A percentile compares a stretch with the other conserved stretches of the same genome.
Evolutionary conservation across 2,888 invertebrate species (phyloP).

Genomic region (Cacoxenus indagator): DNA sequence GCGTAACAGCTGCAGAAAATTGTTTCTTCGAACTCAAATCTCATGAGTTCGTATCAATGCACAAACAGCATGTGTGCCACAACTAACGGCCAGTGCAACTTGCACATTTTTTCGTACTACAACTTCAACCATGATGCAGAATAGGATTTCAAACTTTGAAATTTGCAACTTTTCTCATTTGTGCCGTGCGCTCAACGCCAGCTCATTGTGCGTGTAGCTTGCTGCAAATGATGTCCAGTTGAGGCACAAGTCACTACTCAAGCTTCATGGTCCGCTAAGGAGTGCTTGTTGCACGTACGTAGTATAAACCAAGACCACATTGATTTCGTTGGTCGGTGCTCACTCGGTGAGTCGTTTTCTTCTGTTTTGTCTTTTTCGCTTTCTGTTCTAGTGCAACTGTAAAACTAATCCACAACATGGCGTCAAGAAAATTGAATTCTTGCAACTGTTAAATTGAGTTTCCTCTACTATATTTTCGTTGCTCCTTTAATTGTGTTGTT

Average conservation of each 20-base stretch:
- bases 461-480: too few species aligned
- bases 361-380: background rate
- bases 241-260: too few species aligned
- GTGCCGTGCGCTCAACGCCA: slow-evolving; percentile 47
- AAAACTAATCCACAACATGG: slow-evolving; percentile 64
- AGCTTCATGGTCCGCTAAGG: too few species aligned
- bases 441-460: slow-evolving; percentile 64
- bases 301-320: background rate
- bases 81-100: too few species aligned
- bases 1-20: too few species aligned
- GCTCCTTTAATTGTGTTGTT: slow-evolving; percentile 21
- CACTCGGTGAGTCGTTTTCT: background rate
- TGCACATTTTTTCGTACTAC: slow-evolving; percentile 39
- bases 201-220: slow-evolving; percentile 24
- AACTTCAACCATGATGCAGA: background rate
- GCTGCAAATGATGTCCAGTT: slow-evolving; percentile 50
- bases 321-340: background rate
- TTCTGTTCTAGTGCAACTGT: slow-evolving; percentile 35
- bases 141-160: slow-evolving; percentile 37
- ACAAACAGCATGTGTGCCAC: too few species aligned
- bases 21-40: too few species aligned
- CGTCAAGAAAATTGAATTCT: slow-evolving; percentile 63
- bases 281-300: too few species aligned
- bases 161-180: slow-evolving; percentile 61
- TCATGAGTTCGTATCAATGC: too few species aligned